Base-by-base conservation (phyloP, 2,113 vertebrate species). In the Peromyscus maniculatus region DNA sequence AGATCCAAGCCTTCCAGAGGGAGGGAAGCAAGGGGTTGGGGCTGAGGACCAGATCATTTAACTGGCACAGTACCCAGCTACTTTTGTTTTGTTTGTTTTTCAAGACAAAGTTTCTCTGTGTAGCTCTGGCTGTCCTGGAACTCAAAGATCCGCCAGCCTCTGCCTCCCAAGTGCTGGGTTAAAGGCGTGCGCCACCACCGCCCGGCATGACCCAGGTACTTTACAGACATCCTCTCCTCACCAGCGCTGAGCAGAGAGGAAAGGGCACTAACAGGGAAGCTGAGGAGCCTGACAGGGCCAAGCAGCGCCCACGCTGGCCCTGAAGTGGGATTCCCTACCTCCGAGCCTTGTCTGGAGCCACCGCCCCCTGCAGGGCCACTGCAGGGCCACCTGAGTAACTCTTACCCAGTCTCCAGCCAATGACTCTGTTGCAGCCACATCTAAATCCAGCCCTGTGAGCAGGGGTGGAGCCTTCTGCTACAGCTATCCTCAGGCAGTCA, bases 11-110 rank as follows among this genome's bases (percentile, higher is more conserved):
- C 8, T 49, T 83, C 84, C 28, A 13, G 3, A 49, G 66, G 77
- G 33, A n/a, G 2, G 31, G 10, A 7, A 43, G 28, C 26, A 52
- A 31, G 39, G n/a, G 26, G 22, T n/a, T 39, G n/a, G 12, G n/a
- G n/a, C 10, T 7, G 17, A n/a, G 31, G 22, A 21, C 5, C 1
- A n/a, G 26, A 5, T 5, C 3, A 2, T 67, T 19, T 21, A 13
- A 46, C 80, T 6, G 66, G 28, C 6, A 57, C n/a, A 1, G 72
- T 74, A 19, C 1, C n/a, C 71, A 1, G n/a, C 39, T 21, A 22
- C n/a, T 67, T 31, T 67, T 4, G 7, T 71, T 71, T 17, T 71
- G 16, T 67, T 69, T 69, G 66, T 15, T 33, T 69, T 72, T 72
- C 8, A 13, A 74, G 71, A 74, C n/a, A 9, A 21, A 8, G 71